Evolutionary conservation across 2,797 vertebrate genomes (phyloP).

Genomic region (Phoxinus dragarum): DNA sequence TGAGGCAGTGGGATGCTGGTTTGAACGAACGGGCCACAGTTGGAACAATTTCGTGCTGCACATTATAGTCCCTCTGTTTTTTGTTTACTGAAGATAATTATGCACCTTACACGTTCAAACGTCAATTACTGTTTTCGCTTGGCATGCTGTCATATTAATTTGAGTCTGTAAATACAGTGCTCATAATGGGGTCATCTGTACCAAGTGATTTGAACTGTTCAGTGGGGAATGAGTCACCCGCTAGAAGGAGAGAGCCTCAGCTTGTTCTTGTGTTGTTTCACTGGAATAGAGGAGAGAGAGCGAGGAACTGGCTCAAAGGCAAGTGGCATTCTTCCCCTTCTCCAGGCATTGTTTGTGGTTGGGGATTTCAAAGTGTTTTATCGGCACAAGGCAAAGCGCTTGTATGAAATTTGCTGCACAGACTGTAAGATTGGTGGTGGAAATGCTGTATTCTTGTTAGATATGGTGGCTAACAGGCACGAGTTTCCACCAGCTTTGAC

Average conservation of each 20-base stretch:
- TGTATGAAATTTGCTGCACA: conserved; percentile 75
- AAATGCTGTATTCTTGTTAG: conserved; percentile 71
- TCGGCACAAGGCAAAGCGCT: conserved; percentile 71
- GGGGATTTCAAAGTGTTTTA: conserved; percentile 76
- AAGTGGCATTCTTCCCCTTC: conserved; percentile 66
- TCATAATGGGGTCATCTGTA: conserved; percentile 32
- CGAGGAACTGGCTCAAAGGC: conserved; percentile 69
- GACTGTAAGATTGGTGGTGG: conserved; percentile 68
- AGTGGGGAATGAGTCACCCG: conserved; percentile 14
- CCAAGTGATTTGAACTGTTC: conserved; percentile 20
- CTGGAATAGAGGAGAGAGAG: conserved; percentile 61
- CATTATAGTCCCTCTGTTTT: conserved; percentile 59
- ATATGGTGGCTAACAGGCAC: conserved; percentile 68
- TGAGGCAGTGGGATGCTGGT: conserved; percentile 59
- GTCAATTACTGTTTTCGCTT: conserved; percentile 41
- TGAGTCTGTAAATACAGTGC: conserved; percentile 32
- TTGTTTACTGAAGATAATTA: conserved; percentile 37
- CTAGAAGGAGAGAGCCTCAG: conserved; percentile 11
- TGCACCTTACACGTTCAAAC: conserved; percentile 8
- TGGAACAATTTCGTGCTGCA: conserved; percentile 60
- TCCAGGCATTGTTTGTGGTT: conserved; percentile 74
- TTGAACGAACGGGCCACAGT: conserved; percentile 63
- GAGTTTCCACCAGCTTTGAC: conserved; percentile 63
- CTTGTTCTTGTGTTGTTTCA: conserved; percentile 45
- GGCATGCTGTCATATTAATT: conserved; percentile 37